Base-by-base conservation (phyloP, 2,888 invertebrate genomes). In the Baccha elongata region DNA sequence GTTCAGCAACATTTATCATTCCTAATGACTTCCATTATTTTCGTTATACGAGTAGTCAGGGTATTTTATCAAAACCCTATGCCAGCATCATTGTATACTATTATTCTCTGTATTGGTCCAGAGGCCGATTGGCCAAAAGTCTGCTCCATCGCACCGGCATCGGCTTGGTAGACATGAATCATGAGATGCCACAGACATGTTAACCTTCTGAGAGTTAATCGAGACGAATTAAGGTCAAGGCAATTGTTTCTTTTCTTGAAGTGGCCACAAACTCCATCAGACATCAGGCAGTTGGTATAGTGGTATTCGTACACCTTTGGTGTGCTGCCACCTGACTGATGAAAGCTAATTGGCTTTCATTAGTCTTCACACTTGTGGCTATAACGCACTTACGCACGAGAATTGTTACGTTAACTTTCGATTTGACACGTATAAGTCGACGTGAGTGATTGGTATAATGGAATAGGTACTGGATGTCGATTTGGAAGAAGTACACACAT, bases 121-220 rank as follows among this genome's bases (percentile, higher is more conserved):
- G 29, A 8, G 23, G 23, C 19, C 10, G 13, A 21, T 37, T 40
- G 40, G 40, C 40, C 15, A 26, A 58, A 58, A 58, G 58, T 58
- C 23, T 58, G 23, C 40, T 40, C 32, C 11, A 50, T n/a, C 5
- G 7, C 21, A 21, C 40, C 3, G 23, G 40, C 50, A 42, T 40
- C 46, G 21, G 58, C 15, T 50, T 58, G 69, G 65, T 52, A 62
- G n/a, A 67, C 78, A 73, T 83, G 83, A 78, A 83, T 83, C 83
- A 83, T 83, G 83, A 78, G 72, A 83, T 72, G 83, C 83, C 83
- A 83, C 78, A 83, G 83, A 83, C 83, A 83, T 83, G 83, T 78
- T 78, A 78, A 78, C 83, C 83, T 83, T 68, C 73, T 46, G 68
- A 73, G 83, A 83, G 83, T 83, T 83, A 83, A 83, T 83, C 83